A percentile compares a stretch with the other conserved stretches of the same genome.
Evolutionary conservation across 2,113 vertebrate species (phyloP).

Genomic region (Callipepla californica): DNA sequence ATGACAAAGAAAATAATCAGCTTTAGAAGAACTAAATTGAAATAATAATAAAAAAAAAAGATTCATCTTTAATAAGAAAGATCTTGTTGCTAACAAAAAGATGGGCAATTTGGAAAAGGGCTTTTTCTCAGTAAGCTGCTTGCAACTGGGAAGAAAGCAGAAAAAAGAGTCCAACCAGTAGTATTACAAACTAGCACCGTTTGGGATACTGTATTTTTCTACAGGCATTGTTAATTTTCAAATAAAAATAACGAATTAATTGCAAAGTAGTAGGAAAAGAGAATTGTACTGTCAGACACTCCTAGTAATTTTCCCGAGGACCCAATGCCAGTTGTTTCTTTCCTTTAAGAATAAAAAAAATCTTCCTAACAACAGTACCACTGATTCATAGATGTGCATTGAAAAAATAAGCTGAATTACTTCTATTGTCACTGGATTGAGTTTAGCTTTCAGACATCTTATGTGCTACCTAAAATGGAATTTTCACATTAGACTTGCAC

Average conservation of each 20-base stretch:
- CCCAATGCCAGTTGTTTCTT: background rate
- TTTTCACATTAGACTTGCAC: background rate
- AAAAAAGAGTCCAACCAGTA: background rate
- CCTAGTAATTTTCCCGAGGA: background rate
- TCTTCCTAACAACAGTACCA: background rate
- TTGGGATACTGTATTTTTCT: background rate
- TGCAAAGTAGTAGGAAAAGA: background rate
- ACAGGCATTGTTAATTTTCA: background rate
- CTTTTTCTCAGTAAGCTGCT: background rate
- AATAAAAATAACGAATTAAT: background rate
- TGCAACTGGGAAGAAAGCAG: background rate
- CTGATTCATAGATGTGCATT: background rate
- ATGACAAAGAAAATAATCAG: background rate
- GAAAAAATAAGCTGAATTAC: background rate
- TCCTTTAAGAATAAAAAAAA: background rate
- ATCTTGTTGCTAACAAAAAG: background rate
- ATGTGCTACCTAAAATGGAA: background rate
- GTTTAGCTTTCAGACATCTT: background rate
- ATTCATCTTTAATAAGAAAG: background rate
- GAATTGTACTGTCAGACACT: background rate
- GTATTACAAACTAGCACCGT: background rate
- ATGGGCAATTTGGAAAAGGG: rapidly evolving
- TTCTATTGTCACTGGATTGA: background rate
- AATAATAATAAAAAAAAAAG: background rate
- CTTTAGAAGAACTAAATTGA: background rate